Percentiles rank a stretch among this genome's conserved stretches.
Evolutionary conservation across 2,113 vertebrate species (phyloP).

Genomic region (Cyrtonyx montezumae): DNA sequence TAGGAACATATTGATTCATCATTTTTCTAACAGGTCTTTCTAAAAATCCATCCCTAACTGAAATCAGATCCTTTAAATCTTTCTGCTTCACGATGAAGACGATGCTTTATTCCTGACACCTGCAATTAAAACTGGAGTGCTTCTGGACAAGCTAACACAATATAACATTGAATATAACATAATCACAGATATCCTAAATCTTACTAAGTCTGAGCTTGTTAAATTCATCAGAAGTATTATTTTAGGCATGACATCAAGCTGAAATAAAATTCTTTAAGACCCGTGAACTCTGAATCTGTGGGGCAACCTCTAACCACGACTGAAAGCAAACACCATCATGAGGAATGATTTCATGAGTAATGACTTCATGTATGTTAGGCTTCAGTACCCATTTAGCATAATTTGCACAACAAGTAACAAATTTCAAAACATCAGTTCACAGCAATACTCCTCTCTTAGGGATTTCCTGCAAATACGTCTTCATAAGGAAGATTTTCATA

Average conservation of each 20-base stretch:
- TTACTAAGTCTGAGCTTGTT: neutral
- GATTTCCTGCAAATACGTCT: neutral
- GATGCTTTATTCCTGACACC: neutral
- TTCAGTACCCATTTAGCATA: neutral
- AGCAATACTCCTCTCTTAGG: neutral
- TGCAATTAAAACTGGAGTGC: neutral
- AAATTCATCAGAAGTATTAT: neutral
- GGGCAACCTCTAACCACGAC: neutral
- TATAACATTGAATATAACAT: neutral
- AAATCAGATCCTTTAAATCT: neutral
- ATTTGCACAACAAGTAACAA: neutral
- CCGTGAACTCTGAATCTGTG: neutral
- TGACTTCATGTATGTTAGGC: neutral
- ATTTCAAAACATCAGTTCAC: neutral
- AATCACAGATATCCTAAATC: neutral
- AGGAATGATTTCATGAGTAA: neutral
- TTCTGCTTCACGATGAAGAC: neutral
- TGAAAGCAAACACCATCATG: neutral
- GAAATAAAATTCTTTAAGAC: neutral
- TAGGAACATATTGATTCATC: slow-evolving; percentile 10
- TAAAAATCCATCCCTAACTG: neutral
- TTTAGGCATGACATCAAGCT: neutral
- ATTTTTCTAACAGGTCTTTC: neutral
- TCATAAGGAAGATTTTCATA: neutral
- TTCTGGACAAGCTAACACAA: neutral